Base-by-base conservation (phyloP, 2,888 invertebrate species). In the Dynastes maya region DNA sequence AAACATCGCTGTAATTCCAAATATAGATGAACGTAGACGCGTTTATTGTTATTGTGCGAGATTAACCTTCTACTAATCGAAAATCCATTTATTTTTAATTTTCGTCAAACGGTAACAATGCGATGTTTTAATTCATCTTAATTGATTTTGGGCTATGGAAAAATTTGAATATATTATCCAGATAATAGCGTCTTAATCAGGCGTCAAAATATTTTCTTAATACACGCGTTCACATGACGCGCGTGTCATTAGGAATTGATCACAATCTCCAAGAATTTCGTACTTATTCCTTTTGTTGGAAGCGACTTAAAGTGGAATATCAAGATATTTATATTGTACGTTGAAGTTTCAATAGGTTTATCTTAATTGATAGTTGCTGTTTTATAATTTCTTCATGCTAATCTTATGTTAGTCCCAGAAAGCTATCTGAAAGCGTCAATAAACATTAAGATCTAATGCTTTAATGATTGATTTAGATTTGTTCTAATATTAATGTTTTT, bases 91-190 rank as follows among this genome's bases (percentile, higher is more conserved):
- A 32, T 58, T 16, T 58, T 22, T 16, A 58, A 58, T 29, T 11
- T 63, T 29, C 29, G 63, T 63, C 29, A 27, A 63, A 11, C 63
- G 63, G 63, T 63, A 63, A 63, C 63, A 32, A 32, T 3, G 63
- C 3, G 13, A 63, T 63, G 1, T 55, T 63, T 32, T 32, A 63
- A 63, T 32, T 63, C 27, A 32, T 9, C 27, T 63, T 29, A 63
- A 63, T 63, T 32, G 63, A 63, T 9, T 32, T 22, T 55, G 55
- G 22, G n/a, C 55, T n/a, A 55, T 22, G 9, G 9, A 55, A 55
- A 22, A 16, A 55, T 55, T 55, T 55, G 6, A 4, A 22, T 58
- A 58, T 16, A 16, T 16, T 53, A 58, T 27, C 55, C n/a, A 45
- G 45, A 45, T 45, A 45, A 16, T 58, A 22, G 22, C n/a, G 9